Conservation (phyloP, 2,797 vertebrate genomes). For the Macroramphosus scolopax region DNA sequence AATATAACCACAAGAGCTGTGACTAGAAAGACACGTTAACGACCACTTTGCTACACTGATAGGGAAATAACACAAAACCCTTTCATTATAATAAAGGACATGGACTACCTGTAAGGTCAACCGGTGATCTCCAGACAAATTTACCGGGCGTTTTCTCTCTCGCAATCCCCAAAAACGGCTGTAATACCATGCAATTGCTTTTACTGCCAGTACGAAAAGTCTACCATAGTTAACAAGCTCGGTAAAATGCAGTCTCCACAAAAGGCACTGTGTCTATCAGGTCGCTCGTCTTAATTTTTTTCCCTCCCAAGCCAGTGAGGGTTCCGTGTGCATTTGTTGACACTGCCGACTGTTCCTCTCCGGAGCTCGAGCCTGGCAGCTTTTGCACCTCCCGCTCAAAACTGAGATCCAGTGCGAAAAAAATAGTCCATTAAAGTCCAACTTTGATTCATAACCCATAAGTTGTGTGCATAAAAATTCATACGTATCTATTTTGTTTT, state of each 20-base stretch:
- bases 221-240: constrained; percentile 26
- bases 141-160: constrained; percentile 29
- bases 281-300: constrained; percentile 43
- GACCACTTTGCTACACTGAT: neutral
- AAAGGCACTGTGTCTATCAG: constrained; percentile 43
- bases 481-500: neutral
- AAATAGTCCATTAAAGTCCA: constrained; percentile 40
- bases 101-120: constrained; percentile 23
- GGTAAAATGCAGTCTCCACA: constrained; percentile 45
- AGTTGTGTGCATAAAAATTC: no score
- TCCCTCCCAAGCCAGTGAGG: constrained; percentile 56
- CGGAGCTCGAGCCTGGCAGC: constrained; percentile 58
- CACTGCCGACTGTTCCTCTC: constrained; percentile 60
- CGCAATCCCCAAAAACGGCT: constrained; percentile 7
- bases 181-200: constrained; percentile 10
- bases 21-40: neutral
- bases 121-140: constrained; percentile 26
- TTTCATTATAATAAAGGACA: constrained; percentile 8
- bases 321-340: constrained; percentile 74
- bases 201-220: constrained; percentile 16
- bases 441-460: constrained; percentile 31
- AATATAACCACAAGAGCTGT: constrained; percentile 5
- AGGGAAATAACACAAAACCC: constrained; percentile 14
- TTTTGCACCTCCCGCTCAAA: constrained; percentile 84
- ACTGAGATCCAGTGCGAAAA: constrained; percentile 59